These are phyloP conservation scores for Natator depressus DNA, from an alignment of 2,113 vertebrate species.

Conservation along the genomic window DNA sequence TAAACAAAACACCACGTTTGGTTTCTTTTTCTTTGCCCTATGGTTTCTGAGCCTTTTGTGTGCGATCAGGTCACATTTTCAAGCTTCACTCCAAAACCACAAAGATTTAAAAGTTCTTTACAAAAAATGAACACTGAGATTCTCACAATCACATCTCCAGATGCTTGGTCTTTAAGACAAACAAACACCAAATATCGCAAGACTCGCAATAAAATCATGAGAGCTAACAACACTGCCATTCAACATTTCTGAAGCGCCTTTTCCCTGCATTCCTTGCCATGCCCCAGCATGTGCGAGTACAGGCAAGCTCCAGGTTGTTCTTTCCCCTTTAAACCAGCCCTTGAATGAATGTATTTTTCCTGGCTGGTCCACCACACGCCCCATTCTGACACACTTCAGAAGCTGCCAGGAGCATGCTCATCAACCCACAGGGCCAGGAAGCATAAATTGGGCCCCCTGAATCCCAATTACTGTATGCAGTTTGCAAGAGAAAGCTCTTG, in stretches of 20 bases:
- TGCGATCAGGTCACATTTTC: neutral
- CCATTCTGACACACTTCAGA: conserved; percentile 9
- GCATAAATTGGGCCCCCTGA: neutral
- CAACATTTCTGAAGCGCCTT: neutral
- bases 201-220: neutral
- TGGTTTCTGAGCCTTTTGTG: neutral
- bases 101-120: neutral
- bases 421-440: neutral
- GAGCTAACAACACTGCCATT: neutral
- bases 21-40: neutral
- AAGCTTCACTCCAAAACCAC: neutral
- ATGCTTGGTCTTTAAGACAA: neutral
- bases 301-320: neutral
- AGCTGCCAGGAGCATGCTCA: conserved; percentile 33
- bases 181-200: neutral
- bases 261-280: neutral
- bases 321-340: neutral
- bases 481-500: conserved; percentile 46
- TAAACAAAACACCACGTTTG: neutral
- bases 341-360: conserved; percentile 8
- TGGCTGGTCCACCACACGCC: neutral
- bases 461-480: neutral
- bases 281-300: neutral
- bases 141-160: neutral
- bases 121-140: neutral